Conservation (phyloP, 2,797 vertebrate species). For the Harpagifer antarcticus region DNA sequence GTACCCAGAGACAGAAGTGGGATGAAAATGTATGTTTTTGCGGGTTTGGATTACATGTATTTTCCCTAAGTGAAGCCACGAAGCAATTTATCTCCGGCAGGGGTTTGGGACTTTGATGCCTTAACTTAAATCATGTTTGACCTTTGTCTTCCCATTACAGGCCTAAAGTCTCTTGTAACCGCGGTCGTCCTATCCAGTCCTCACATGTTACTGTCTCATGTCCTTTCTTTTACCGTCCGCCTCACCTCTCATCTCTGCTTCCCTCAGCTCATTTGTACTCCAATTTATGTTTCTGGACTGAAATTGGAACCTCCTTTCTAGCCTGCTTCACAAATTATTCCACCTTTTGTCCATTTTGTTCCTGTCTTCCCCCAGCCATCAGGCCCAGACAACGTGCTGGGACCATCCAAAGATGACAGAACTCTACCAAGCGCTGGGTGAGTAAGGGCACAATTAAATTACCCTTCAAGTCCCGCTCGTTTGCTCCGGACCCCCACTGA, state of each 20-base stretch:
- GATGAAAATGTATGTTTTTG: constrained; percentile 13
- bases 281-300: constrained; percentile 38
- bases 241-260: constrained; percentile 33
- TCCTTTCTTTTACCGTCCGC: constrained; percentile 18
- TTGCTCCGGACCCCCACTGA: constrained; percentile 36
- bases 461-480: constrained; percentile 18
- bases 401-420: constrained; percentile 99
- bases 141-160: constrained; percentile 29
- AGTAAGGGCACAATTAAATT: constrained; percentile 78
- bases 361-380: constrained; percentile 86
- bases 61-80: constrained; percentile 23
- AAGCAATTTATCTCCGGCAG: constrained; percentile 4
- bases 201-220: constrained; percentile 37
- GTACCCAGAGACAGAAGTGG: neutral
- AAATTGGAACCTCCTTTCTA: constrained; percentile 21
- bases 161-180: constrained; percentile 46
- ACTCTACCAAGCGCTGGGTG: constrained; percentile 95
- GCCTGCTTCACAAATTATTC: constrained; percentile 14
- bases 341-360: constrained; percentile 19
- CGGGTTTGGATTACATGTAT: constrained; percentile 16
- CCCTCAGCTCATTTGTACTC: constrained; percentile 34
- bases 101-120: constrained; percentile 2
- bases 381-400: constrained; percentile 99
- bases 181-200: constrained; percentile 11
- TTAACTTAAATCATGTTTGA: constrained; percentile 33